Evolutionary conservation across 2,113 vertebrate genomes (phyloP), one percentile per base, ranked within the genome.

Genomic region (Pterophyllum scalare): DNA sequence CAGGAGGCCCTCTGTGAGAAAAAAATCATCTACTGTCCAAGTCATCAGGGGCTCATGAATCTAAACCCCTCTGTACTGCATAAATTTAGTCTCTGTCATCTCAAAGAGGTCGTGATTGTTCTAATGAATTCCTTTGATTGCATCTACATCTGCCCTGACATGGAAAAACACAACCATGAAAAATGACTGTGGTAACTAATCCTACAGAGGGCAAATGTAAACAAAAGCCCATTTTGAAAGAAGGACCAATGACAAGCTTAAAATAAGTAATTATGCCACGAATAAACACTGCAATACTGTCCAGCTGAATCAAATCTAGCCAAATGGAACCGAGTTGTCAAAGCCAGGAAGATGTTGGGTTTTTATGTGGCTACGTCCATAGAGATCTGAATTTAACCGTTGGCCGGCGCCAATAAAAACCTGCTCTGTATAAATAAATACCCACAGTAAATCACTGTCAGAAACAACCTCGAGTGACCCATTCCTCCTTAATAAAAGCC

Each of bases 341-440:
- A 77, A 87, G 78, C 60, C 87, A 82, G 87, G 59, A 58, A 88
- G 82, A 86, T 74, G 59, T 81, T 61, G 35, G 75, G 24, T 62
- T 93, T 89, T 88, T 85, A 85, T 85, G 76, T 78, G 82, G 84
- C 79, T 56, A 17, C 26, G 81, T 89, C 88, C 86, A 61, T 43
- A 81, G 52, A 88, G 85, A 84, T 88, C 76, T 80, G 49, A 77
- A 75, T 90, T 88, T 82, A 86, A 60, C 72, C 43, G 3, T 6
- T 49, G 54, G 79, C 54, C 76, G 8, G 75, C 3, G 92, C 90
- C 90, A 91, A 59, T 80, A 85, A 92, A 91, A 94, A 89, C 84
- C 83, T 90, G 70, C 78, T 24, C 82, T 26, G 81, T 84, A 85
- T 78, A 89, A 94, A 93, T 90, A 87, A 91, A 94, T 84, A 82